Percentiles rank a stretch among this genome's conserved stretches.
phyloP scores from a whole-genome alignment of 2,797 vertebrate species.

The Morus bassanus region DNA sequence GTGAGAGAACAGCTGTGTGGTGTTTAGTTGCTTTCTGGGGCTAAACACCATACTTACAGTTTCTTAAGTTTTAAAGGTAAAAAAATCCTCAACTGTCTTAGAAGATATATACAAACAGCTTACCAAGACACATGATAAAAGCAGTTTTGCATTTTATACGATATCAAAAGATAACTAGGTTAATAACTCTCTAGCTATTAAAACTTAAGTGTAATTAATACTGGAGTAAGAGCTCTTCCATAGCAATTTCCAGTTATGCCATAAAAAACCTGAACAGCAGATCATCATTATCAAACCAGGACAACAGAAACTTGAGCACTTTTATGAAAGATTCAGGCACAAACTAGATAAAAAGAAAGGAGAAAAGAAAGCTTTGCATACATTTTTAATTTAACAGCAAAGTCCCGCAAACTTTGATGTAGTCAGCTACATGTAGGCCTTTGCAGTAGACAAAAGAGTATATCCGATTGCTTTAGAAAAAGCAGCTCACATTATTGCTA shows the following conservation, averaged over 20 bases:
- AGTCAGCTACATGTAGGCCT: background rate
- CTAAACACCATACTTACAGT: background rate
- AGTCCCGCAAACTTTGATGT: background rate
- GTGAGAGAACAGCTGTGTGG: no score
- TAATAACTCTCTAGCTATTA: background rate
- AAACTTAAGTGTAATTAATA: background rate
- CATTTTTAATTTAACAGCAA: background rate
- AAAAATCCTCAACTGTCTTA: background rate
- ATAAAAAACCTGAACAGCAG: background rate
- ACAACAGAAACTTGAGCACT: background rate
- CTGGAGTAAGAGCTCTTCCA: background rate
- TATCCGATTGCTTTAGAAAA: background rate
- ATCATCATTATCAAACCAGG: background rate
- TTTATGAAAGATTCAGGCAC: background rate
- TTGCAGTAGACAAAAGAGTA: background rate
- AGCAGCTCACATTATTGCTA: background rate
- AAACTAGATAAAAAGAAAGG: background rate
- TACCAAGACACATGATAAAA: background rate
- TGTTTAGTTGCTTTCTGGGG: no score
- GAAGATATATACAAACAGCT: background rate
- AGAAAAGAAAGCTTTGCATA: background rate
- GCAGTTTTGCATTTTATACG: background rate
- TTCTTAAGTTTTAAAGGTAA: background rate
- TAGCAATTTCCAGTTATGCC: background rate
- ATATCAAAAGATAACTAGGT: background rate